Evolutionary conservation across 2,888 invertebrate species (phyloP), one percentile per base, ranked within the genome.

Genomic region (Emmelina monodactyla): DNA sequence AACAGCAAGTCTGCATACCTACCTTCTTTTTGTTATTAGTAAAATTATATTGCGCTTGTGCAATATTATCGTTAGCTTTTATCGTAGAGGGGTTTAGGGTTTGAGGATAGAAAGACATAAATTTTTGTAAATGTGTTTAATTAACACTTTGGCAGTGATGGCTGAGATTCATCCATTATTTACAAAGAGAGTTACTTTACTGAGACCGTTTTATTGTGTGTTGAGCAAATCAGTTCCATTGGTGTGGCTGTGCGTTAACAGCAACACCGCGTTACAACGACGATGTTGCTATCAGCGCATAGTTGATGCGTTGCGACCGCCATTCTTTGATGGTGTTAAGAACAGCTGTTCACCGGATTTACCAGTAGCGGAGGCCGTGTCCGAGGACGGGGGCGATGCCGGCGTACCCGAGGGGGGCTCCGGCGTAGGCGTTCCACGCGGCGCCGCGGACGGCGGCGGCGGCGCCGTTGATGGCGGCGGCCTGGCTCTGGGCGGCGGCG

Each of bases 131-230:
- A 63, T 50, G 65, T 72, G 61, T 78, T 78, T 76, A 75, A 76
- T 78, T 72, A n/a, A 78, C 78, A 78, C 78, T 79, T 78, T 79
- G 78, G 78, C 76, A 76, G 76, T 79, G 76, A 72, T 73, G 72
- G 70, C 68, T 72, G 58, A 63, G 54, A 59, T 66, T 57, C 53
- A 35, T 44, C 32, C 37, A 49, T 58, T 70, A 71, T 69, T 63
- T 71, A 75, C 70, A 79, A 73, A 76, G 78, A 79, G 78, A 79
- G 76, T 79, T 78, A 76, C 75, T 58, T 58, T 46, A 55, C 51
- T 71, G 72, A 76, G 71, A 75, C 72, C 73, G 62, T 69, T 50
- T 53, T 38, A 39, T 48, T 41, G 47, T 50, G 49, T 49, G 46
- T 62, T 63, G 62, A 65, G 64, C 65, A 56, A 58, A 51, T 52